Percentiles rank a stretch among this genome's conserved stretches.
phyloP scores from a whole-genome alignment of 2,113 vertebrate species.

The Chascanopsetta lugubris region DNA sequence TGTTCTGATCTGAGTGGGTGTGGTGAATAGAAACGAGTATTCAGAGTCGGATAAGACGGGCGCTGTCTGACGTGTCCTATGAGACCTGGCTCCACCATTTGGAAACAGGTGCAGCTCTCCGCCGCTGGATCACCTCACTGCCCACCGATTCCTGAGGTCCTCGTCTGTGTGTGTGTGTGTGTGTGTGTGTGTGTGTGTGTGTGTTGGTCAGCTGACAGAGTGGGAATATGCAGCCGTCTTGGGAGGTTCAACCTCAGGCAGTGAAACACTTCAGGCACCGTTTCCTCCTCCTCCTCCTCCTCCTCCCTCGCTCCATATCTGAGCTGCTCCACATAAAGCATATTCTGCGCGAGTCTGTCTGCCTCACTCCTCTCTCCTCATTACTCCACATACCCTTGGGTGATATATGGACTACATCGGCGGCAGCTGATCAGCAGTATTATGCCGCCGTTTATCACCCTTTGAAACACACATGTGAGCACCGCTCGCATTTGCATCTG shows the following conservation, averaged over 20 bases:
- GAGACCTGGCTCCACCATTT: too few relatives aligned
- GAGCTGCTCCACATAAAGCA: background rate
- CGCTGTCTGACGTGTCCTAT: slow-evolving; percentile 52
- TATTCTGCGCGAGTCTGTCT: slow-evolving; percentile 14
- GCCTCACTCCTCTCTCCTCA: slow-evolving; percentile 18
- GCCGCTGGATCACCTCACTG: too few relatives aligned
- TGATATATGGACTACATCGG: slow-evolving; percentile 15
- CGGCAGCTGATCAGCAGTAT: slow-evolving; percentile 19
- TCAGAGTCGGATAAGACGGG: background rate
- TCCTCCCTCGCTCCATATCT: background rate
- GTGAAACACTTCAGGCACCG: background rate
- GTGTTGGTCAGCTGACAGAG: too few relatives aligned
- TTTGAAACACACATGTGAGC: background rate
- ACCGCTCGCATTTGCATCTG: background rate
- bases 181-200: too few relatives aligned
- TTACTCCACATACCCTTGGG: slow-evolving; percentile 12
- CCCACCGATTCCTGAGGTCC: too few relatives aligned
- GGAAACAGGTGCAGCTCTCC: too few relatives aligned
- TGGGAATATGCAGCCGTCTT: background rate
- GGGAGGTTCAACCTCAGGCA: background rate
- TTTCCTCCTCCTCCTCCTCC: background rate
- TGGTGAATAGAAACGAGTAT: background rate
- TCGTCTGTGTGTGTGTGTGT: too few relatives aligned
- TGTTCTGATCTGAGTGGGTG: background rate
- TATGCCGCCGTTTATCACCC: slow-evolving; percentile 5